Conservation (phyloP, 2,797 vertebrate genomes). For the Falco berigora region DNA sequence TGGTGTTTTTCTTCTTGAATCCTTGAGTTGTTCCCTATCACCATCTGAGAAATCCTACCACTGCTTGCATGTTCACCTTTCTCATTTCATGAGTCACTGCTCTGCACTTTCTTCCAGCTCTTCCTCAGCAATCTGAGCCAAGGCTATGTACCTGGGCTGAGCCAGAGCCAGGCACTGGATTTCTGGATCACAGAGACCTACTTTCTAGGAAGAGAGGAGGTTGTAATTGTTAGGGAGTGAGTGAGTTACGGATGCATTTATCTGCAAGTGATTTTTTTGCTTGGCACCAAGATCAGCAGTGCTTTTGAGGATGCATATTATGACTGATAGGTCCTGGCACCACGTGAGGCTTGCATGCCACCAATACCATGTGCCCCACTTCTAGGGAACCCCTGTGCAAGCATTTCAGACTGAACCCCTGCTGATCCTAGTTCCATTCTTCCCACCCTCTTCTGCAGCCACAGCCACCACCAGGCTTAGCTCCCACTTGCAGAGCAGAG, state of each 20-base stretch:
- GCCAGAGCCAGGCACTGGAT: neutral
- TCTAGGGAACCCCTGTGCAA: neutral
- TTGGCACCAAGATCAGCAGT: neutral
- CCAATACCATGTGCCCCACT: accelerated
- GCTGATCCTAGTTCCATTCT: neutral
- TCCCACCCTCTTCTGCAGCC: neutral
- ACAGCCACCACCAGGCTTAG: neutral
- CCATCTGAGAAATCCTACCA: neutral
- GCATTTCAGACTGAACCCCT: neutral
- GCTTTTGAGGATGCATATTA: neutral
- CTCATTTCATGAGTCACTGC: neutral
- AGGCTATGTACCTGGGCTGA: neutral
- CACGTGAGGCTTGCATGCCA: neutral
- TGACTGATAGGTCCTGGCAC: neutral
- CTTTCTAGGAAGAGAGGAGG: neutral
- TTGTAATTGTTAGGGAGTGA: neutral
- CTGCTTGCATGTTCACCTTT: neutral
- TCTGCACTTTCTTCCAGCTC: neutral
- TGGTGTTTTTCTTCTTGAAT: neutral
- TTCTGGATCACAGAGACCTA: neutral
- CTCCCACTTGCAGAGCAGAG: neutral
- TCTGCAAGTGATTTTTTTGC: neutral
- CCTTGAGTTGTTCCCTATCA: neutral
- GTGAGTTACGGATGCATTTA: neutral
- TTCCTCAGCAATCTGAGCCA: neutral